Evolutionary conservation across 2,797 vertebrate genomes (phyloP), one percentile per base, ranked within the genome.

Genomic region (Malacoctenus gilli): DNA sequence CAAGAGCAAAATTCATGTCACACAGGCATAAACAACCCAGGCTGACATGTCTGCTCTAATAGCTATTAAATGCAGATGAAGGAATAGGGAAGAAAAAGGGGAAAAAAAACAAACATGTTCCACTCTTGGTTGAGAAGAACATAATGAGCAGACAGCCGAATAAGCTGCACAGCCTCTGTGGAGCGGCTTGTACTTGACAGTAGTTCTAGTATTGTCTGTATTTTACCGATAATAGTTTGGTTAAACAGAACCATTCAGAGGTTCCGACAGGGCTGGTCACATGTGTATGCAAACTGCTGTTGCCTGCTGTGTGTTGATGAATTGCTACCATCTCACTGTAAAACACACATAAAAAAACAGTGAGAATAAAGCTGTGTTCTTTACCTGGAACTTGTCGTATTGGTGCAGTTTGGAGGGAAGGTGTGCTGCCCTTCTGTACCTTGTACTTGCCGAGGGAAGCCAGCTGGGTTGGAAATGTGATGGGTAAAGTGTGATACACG

Each of bases 1-100:
- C 52, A 61, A 43, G 53, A 60, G 56, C 40, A 69, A 74, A 68
- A 67, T 58, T 59, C 31, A 55, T 60, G 50, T 63, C 41, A 70
- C 43, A 34, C 7, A 34, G 36, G 34, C 40, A 67, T 58, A 71
- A 64, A 59, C 35, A 73, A 48, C n/a, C 5, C 34, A n/a, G 39
- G 28, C 41, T 68, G 60, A 55, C 25, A 10, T 31, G 11, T 75
- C 15, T 55, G 40, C 48, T 72, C 68, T 50, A 37, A 22, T n/a
- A 23, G 51, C 1, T 49, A 60, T 67, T 59, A 68, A 71, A 62
- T 50, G 3, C 16, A 43, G 52, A 59, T 66, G 42, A 68, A 48
- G 28, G 40, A 6, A 2, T 28, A 5, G n/a, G n/a, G n/a, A n/a
- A n/a, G n/a, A n/a, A n/a, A n/a, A n/a, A n/a, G 25, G 25, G 25